Base-by-base conservation (phyloP, 2,888 invertebrate species). In the Protonemura montana region DNA sequence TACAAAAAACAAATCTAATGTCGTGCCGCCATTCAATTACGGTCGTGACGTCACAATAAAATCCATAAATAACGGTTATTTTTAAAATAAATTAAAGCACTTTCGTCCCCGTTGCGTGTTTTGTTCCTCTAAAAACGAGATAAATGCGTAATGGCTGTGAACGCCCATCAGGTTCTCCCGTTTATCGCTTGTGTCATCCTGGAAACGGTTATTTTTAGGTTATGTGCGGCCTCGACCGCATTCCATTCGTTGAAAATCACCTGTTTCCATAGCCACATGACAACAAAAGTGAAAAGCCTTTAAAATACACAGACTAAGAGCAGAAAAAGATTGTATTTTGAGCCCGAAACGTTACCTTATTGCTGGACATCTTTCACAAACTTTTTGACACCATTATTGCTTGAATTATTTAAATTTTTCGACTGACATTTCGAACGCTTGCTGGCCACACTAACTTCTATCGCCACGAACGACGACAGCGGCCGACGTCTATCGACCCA, bases 201-300 rank as follows among this genome's bases (percentile, higher is more conserved):
- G 59, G 59, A 59, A 59, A 16, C 13, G 21, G 59, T 16, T 59
- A 59, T 59, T 59, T 59, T 59, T 59, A 59, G 59, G 59, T 59
- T 59, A 59, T 7, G 59, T 3, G 13, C 21, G 59, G 21, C 7
- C 59, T 2, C 13, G 59, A 13, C 59, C 59, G 59, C 59, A 59
- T 59, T 59, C 59, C 59, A 59, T 59, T 59, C 16, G 1, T 21
- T 16, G 59, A 16, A 59, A 59, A 59, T 59, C 59, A 59, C 59
- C 59, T 59, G 59, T 59, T 59, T 59, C 59, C 59, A 59, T 59
- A 59, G 59, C 21, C 59, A 59, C 59, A 59, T 59, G 59, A 59
- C 59, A 59, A 59, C 59, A 59, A 59, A 59, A 59, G 21, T 21
- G 16, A 59, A 59, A 59, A 10, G 21, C 59, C 21, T 59, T 35